phyloP scores from a whole-genome alignment of 2,113 vertebrate species.

The Forbesichthys agassizii region DNA sequence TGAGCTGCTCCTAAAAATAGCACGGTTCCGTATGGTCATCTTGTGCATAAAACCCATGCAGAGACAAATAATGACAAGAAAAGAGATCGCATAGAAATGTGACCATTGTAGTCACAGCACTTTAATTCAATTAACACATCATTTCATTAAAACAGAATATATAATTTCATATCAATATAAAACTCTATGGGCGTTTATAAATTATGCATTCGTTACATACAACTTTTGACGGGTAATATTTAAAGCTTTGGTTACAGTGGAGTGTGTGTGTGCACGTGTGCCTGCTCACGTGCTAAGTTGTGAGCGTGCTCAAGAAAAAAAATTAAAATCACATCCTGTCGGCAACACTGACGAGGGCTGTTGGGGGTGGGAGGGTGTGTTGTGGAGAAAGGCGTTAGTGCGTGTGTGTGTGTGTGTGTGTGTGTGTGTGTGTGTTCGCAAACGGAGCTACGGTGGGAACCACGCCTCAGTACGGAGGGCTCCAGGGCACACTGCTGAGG shows the following conservation, averaged over 20 bases:
- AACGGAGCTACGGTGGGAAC: conserved; percentile 34
- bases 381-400: conserved; percentile 29
- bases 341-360: conserved; percentile 22
- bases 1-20: too few relatives aligned
- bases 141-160: conserved; percentile 73
- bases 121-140: conserved; percentile 74
- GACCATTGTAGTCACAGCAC: conserved; percentile 59
- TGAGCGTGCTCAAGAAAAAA: conserved; percentile 10
- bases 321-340: conserved; percentile 9
- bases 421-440: conserved; percentile 13
- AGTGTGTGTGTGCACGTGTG: conserved; percentile 13
- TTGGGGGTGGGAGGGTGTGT: neutral
- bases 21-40: too few relatives aligned
- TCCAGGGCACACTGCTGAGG: conserved; percentile 83
- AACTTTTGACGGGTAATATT: conserved; percentile 61
- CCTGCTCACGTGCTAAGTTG: conserved; percentile 35
- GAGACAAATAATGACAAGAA: conserved; percentile 19
- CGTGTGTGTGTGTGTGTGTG: conserved; percentile 19
- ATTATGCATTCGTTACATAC: conserved; percentile 74
- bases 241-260: conserved; percentile 70
- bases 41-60: neutral
- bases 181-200: conserved; percentile 75
- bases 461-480: conserved; percentile 83
- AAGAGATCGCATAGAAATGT: conserved; percentile 46
- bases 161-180: conserved; percentile 76